A percentile compares a stretch with the other conserved stretches of the same genome.
phyloP scores from a whole-genome alignment of 2,797 vertebrate genomes.

The Helostoma temminkii region DNA sequence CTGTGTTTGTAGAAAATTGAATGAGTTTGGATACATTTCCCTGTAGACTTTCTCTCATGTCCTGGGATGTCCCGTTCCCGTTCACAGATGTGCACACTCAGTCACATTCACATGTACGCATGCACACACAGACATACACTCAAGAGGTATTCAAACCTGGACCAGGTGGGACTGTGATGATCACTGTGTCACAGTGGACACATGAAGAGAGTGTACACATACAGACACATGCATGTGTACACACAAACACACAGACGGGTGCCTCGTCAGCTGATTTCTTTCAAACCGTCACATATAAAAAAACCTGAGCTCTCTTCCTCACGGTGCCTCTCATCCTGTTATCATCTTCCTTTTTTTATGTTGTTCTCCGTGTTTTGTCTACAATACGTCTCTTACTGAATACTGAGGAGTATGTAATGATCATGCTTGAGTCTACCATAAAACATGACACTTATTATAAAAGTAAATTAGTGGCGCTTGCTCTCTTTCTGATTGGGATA shows the following conservation, averaged over 20 bases:
- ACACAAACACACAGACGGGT: slow-evolving; percentile 40
- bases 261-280: slow-evolving; percentile 45
- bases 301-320: slow-evolving; percentile 14
- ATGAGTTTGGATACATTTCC: slow-evolving; percentile 30
- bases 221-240: slow-evolving; percentile 12
- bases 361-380: too few species aligned
- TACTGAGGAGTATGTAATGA: too few species aligned
- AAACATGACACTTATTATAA: too few species aligned
- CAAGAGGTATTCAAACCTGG: slow-evolving; percentile 19
- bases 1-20: slow-evolving; percentile 27
- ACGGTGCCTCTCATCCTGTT: slow-evolving; percentile 17
- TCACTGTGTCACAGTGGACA: slow-evolving; percentile 55
- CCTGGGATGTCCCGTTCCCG: slow-evolving; percentile 54
- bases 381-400: too few species aligned
- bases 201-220: slow-evolving; percentile 3
- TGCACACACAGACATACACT: slow-evolving; percentile 4
- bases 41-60: slow-evolving; percentile 40
- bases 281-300: too few species aligned
- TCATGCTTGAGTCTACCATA: too few species aligned
- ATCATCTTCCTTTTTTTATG: slow-evolving; percentile 26
- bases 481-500: too few species aligned
- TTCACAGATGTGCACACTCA: slow-evolving; percentile 37
- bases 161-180: slow-evolving; percentile 40
- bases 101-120: slow-evolving; percentile 19
- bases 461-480: too few species aligned